phyloP scores from a whole-genome alignment of 2,797 vertebrate genomes.

The Pseudochaenichthys georgianus region DNA sequence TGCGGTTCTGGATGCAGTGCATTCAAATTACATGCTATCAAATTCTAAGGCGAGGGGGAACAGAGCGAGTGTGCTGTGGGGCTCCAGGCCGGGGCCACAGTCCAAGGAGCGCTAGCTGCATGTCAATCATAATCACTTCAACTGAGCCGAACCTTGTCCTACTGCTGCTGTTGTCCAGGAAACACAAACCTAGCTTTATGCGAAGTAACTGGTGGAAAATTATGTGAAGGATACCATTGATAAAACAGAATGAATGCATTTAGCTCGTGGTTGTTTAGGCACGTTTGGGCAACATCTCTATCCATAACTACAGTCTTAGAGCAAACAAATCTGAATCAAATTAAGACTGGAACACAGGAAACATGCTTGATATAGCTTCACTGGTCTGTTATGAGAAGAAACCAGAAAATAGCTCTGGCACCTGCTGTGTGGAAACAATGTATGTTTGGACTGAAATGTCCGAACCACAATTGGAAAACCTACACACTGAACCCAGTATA shows the following conservation, averaged over 20 bases:
- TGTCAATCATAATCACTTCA: constrained; percentile 72
- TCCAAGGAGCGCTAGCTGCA: constrained; percentile 64
- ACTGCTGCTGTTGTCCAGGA: constrained; percentile 57
- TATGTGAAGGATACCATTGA: constrained; percentile 40
- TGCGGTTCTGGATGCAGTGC: constrained; percentile 79
- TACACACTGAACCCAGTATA: constrained; percentile 38
- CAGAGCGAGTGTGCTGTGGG: constrained; percentile 50
- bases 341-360: constrained; percentile 48
- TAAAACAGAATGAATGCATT: constrained; percentile 33
- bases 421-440: constrained; percentile 73
- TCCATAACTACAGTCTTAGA: constrained; percentile 26
- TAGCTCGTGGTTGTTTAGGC: constrained; percentile 18
- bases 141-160: constrained; percentile 65
- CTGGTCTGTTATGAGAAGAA: constrained; percentile 55
- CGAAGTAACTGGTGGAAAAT: constrained; percentile 11
- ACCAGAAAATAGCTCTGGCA: constrained; percentile 68
- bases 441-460: constrained; percentile 60
- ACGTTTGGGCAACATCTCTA: constrained; percentile 5
- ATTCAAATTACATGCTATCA: constrained; percentile 85
- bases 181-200: constrained; percentile 55
- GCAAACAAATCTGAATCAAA: constrained; percentile 60
- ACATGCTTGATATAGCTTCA: constrained; percentile 61
- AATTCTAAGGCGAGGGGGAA: constrained; percentile 71
- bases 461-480: constrained; percentile 50
- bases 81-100: constrained; percentile 50